These are phyloP conservation scores for Trichoplusia ni DNA, from an alignment of 1,140 invertebrate species.

Conservation along the genomic window DNA sequence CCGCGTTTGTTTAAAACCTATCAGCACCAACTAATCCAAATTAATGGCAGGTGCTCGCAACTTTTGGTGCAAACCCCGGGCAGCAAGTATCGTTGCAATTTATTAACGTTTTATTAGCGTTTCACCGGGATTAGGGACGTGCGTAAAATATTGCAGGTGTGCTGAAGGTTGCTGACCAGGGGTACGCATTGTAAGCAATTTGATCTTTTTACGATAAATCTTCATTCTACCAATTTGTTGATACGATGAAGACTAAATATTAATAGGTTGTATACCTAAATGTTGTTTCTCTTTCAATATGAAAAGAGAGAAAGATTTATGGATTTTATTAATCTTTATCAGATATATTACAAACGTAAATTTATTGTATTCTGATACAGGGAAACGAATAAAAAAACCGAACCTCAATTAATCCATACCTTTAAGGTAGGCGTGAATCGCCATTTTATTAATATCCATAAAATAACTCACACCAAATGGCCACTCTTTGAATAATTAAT, in stretches of 20 bases:
- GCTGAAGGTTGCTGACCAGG: neutral
- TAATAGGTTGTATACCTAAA: too few relatives aligned
- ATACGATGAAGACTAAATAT: neutral
- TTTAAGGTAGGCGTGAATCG: neutral
- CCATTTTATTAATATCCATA: constrained; percentile 5
- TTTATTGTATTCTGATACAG: too few relatives aligned
- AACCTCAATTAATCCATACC: neutral
- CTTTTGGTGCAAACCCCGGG: neutral
- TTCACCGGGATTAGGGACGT: neutral
- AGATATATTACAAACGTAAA: too few relatives aligned
- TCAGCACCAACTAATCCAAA: constrained; percentile 18
- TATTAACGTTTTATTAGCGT: constrained; percentile 26
- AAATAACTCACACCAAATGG: constrained; percentile 14
- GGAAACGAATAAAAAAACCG: too few relatives aligned
- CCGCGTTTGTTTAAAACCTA: constrained; percentile 21
- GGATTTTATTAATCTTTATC: too few relatives aligned
- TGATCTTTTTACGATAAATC: neutral
- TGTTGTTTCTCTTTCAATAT: too few relatives aligned
- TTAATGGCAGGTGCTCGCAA: constrained; percentile 20
- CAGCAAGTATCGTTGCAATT: constrained; percentile 18
- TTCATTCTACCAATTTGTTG: neutral
- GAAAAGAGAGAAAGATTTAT: too few relatives aligned
- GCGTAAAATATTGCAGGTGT: constrained; percentile 4
- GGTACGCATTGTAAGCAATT: neutral
- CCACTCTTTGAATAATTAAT: constrained; percentile 12